Evolutionary conservation across 2,797 vertebrate genomes (phyloP).

Genomic region (Falco columbarius): DNA sequence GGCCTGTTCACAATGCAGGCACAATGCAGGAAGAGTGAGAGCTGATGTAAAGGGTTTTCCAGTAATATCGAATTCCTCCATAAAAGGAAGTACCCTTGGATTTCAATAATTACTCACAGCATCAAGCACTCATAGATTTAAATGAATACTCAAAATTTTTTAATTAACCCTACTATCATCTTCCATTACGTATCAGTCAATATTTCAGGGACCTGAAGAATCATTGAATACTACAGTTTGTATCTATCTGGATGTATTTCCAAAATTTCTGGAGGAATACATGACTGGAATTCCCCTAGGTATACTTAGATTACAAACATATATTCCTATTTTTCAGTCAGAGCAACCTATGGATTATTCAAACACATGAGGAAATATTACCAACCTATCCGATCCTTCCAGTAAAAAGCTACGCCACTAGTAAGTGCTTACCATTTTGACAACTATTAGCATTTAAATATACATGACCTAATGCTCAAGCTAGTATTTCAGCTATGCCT

Average conservation of each 20-base stretch:
- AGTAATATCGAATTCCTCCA: constrained; percentile 52
- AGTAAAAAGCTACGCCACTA: not conserved
- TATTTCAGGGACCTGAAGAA: constrained; percentile 39
- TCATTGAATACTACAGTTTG: not conserved
- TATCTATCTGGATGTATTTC: not conserved
- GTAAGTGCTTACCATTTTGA: not conserved
- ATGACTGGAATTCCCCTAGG: not conserved
- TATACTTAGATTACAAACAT: not conserved
- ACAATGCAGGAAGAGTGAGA: constrained; percentile 59
- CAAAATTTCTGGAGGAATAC: not conserved
- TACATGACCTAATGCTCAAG: not conserved
- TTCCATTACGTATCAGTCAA: not conserved
- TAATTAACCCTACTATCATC: constrained; percentile 18
- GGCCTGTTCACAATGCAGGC: constrained; percentile 45
- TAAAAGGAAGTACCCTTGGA: constrained; percentile 52
- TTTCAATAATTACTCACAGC: constrained; percentile 52
- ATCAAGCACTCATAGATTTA: not conserved
- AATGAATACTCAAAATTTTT: constrained; percentile 21
- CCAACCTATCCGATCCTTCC: not conserved
- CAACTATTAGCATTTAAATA: constrained; percentile 36
- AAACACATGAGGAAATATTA: not conserved
- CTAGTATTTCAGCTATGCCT: constrained; percentile 28
- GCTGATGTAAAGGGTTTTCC: constrained; percentile 36
- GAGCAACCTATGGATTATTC: not conserved
- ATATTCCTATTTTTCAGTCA: not conserved